Percentiles rank a stretch among this genome's conserved stretches.
These are phyloP conservation scores for Aspiorhynchus laticeps DNA, from an alignment of 2,113 vertebrate species.

Conservation along the genomic window DNA sequence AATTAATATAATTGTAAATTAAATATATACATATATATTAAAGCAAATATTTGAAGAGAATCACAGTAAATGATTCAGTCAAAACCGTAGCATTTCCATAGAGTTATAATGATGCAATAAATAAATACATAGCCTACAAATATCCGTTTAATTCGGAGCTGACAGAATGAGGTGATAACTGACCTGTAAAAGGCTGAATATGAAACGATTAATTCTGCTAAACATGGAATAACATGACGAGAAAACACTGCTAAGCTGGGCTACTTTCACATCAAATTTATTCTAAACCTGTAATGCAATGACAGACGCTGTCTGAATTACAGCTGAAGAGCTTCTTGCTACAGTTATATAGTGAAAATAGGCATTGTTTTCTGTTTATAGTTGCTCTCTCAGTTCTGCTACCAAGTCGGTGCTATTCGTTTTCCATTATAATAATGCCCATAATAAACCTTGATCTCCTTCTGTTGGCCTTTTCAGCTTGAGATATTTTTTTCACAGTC, in stretches of 20 bases:
- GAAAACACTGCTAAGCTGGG: constrained; percentile 10
- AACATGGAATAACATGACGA: constrained; percentile 18
- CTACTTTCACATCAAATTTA: constrained; percentile 33
- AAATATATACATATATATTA: neutral
- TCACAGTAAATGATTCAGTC: neutral
- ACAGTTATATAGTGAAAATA: neutral
- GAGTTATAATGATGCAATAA: constrained; percentile 5
- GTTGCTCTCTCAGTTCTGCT: constrained; percentile 3
- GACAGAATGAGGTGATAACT: constrained; percentile 30
- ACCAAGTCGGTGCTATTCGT: neutral
- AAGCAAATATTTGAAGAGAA: neutral
- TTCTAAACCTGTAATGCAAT: constrained; percentile 15
- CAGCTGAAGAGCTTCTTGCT: neutral
- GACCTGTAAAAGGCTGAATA: constrained; percentile 10
- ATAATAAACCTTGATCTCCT: constrained; percentile 43
- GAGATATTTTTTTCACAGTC: constrained; percentile 47
- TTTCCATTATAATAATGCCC: constrained; percentile 39
- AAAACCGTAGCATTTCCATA: neutral
- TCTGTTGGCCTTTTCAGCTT: constrained; percentile 41
- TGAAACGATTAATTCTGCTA: constrained; percentile 8
- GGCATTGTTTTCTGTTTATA: neutral
- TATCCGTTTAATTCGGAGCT: neutral
- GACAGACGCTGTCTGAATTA: constrained; percentile 15
- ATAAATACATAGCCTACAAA: neutral
- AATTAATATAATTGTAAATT: neutral